Conservation (phyloP, 1,140 invertebrate species). For the Conopomorpha cramerella region DNA sequence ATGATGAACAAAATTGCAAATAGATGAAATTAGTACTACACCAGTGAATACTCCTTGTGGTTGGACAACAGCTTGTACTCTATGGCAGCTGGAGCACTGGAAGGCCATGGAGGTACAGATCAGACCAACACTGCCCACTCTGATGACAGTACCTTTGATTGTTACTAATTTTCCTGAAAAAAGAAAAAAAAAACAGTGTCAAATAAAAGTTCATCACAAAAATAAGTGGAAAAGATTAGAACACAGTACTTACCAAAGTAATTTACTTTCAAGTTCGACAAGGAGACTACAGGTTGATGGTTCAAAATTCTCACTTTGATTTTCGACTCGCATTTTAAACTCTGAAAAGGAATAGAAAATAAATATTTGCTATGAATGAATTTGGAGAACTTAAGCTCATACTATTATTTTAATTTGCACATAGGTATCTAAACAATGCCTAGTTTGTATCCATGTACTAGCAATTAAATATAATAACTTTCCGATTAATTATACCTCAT, state of each 20-base stretch:
- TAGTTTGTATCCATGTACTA: too few species aligned
- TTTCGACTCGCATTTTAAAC: constrained; percentile 51
- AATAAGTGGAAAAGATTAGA: background rate
- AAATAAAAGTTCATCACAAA: constrained; percentile 2
- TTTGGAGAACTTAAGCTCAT: background rate
- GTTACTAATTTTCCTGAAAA: constrained; percentile 80
- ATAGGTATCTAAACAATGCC: too few species aligned
- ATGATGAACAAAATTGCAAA: too few species aligned
- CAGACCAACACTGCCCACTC: constrained; percentile 77
- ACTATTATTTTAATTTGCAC: too few species aligned
- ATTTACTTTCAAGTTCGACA: constrained; percentile 79
- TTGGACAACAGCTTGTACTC: constrained; percentile 65
- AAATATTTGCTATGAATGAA: constrained; percentile 6
- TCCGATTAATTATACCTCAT: constrained; percentile 66
- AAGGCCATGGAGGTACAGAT: constrained; percentile 81
- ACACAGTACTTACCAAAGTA: constrained; percentile 74
- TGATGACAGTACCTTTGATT: constrained; percentile 84
- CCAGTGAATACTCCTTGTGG: constrained; percentile 65
- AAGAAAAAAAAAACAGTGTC: constrained; percentile 3
- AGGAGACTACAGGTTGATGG: constrained; percentile 67
- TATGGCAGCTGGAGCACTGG: constrained; percentile 72
- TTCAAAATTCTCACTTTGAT: constrained; percentile 70
- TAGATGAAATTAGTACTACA: constrained; percentile 8
- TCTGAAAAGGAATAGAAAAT: constrained; percentile 34
- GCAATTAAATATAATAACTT: constrained; percentile 8